Conservation (phyloP, 2,888 invertebrate species). For the Eurytoma californica region DNA sequence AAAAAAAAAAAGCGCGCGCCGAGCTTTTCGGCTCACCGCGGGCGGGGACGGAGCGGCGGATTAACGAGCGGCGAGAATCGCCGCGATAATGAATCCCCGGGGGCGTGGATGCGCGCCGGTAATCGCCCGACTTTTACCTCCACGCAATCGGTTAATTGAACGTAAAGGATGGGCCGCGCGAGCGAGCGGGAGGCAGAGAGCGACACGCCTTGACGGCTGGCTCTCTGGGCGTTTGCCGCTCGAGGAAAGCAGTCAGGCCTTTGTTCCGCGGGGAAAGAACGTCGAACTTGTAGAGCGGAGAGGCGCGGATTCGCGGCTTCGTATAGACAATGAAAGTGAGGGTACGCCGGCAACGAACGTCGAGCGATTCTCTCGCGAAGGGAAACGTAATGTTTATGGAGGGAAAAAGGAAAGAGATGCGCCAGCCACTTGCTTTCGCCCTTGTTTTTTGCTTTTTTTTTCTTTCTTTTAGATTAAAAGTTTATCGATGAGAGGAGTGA, state of each 20-base stretch:
- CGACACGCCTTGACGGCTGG: not conserved
- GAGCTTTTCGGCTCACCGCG: no score
- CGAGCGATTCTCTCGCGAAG: not conserved
- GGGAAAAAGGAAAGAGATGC: no score
- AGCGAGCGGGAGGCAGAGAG: not conserved
- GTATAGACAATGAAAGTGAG: no score
- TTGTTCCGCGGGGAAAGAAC: not conserved
- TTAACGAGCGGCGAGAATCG: no score
- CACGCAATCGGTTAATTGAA: not conserved
- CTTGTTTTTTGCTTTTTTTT: not conserved
- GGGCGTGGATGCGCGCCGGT: not conserved
- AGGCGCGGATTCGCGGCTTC: no score
- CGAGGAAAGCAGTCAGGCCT: not conserved
- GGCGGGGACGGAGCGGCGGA: no score
- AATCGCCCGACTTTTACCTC: constrained; percentile 4
- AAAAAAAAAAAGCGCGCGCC: no score
- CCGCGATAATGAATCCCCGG: constrained; percentile 6
- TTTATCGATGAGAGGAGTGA: no score
- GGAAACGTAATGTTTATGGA: no score
- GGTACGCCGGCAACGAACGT: not conserved
- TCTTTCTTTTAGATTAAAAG: not conserved
- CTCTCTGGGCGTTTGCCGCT: constrained; percentile 3
- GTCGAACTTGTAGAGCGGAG: no score
- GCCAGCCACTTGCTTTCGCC: not conserved
- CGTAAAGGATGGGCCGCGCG: not conserved